Percentiles rank a stretch among this genome's conserved stretches.
Conservation (phyloP, 2,797 vertebrate genomes). For the Rhynchonycteris naso region DNA sequence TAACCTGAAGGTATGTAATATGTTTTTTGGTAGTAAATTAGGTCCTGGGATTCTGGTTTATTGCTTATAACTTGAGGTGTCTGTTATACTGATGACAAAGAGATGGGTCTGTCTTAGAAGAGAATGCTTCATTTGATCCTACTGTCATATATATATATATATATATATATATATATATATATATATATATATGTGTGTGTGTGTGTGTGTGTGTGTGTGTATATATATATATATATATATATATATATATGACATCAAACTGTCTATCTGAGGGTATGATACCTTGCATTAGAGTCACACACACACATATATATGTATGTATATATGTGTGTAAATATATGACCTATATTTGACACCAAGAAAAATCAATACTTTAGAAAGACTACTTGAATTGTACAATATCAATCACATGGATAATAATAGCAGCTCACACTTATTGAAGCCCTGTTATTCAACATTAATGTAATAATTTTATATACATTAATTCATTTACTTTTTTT, state of each 20-base stretch:
- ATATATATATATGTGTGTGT: background rate
- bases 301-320: too few relatives aligned
- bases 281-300: background rate
- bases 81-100: slow-evolving; percentile 8
- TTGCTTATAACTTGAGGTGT: slow-evolving; percentile 42
- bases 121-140: slow-evolving; percentile 24
- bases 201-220: background rate
- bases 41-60: slow-evolving; percentile 23
- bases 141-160: background rate
- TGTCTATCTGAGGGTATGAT: background rate
- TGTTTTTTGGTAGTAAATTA: slow-evolving; percentile 44
- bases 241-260: background rate
- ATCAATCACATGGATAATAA: slow-evolving; percentile 39
- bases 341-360: background rate
- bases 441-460: background rate
- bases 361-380: slow-evolving; percentile 44
- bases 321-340: background rate
- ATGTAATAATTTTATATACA: background rate
- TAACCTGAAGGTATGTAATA: slow-evolving; percentile 11
- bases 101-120: background rate
- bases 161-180: background rate
- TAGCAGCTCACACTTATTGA: background rate
- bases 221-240: background rate
- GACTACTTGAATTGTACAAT: background rate
- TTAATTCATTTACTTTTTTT: slow-evolving; percentile 35